Evolutionary conservation across 2,113 vertebrate species (phyloP).

Genomic region (Athene noctua): DNA sequence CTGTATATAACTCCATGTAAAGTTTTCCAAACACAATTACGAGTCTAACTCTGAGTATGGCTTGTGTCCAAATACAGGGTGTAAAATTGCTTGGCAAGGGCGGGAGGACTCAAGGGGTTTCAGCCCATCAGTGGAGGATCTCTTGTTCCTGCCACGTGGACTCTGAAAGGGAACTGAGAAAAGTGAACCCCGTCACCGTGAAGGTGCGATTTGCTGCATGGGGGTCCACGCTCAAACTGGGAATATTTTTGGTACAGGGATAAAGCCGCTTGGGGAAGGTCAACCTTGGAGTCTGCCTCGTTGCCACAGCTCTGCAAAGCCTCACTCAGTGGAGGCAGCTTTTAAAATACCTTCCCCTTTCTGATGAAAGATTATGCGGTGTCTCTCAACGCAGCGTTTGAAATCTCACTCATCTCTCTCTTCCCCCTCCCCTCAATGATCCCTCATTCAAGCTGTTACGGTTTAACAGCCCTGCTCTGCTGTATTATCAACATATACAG

Average conservation of each 20-base stretch:
- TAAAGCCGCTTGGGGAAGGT: not conserved
- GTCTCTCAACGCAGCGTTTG: not conserved
- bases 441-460: not conserved
- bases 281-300: rapidly evolving
- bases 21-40: not conserved
- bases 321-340: not conserved
- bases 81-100: not conserved
- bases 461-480: not conserved
- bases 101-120: not conserved
- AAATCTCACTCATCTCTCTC: constrained; percentile 1
- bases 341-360: constrained; percentile 13
- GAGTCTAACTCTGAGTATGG: not conserved
- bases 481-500: not conserved
- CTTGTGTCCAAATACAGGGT: not conserved
- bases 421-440: not conserved
- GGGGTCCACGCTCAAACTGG: not conserved
- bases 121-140: not conserved
- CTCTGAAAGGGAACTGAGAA: not conserved
- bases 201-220: not conserved
- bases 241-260: not conserved
- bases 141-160: not conserved
- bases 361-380: not conserved
- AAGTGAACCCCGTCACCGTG: not conserved
- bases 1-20: not conserved
- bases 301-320: not conserved